Conservation (phyloP, 2,888 invertebrate genomes). For the Aspidiotus rigidus region DNA sequence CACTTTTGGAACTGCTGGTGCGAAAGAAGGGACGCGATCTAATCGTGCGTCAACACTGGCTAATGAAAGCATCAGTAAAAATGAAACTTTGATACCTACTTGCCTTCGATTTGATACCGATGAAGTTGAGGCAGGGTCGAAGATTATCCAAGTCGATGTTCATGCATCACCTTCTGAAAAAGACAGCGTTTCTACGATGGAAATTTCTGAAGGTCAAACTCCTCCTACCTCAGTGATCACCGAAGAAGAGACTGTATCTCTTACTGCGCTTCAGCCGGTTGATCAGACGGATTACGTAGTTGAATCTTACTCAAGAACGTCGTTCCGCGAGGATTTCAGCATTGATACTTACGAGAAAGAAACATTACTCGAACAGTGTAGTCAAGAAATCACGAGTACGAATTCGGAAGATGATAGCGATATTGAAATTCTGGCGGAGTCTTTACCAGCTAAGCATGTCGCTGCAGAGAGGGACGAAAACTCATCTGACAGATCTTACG, state of each 20-base stretch:
- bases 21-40: neutral
- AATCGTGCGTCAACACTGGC: neutral
- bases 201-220: neutral
- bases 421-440: slow-evolving; percentile 22
- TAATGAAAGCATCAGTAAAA: neutral
- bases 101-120: neutral
- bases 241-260: neutral
- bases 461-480: slow-evolving; percentile 10
- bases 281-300: neutral
- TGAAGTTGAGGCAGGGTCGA: neutral
- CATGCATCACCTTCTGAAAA: too few species aligned
- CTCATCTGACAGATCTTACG: slow-evolving; percentile 18
- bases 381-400: neutral
- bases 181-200: neutral
- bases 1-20: neutral
- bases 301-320: neutral
- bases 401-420: slow-evolving; percentile 18
- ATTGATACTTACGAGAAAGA: neutral
- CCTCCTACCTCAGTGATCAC: neutral
- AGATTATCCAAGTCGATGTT: neutral
- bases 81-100: neutral
- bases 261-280: neutral
- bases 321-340: neutral
- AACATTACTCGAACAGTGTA: neutral
- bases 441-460: neutral